Percentiles rank a stretch among this genome's conserved stretches.
Conservation (phyloP, 2,797 vertebrate genomes). For the Pangasius larnaudii region DNA sequence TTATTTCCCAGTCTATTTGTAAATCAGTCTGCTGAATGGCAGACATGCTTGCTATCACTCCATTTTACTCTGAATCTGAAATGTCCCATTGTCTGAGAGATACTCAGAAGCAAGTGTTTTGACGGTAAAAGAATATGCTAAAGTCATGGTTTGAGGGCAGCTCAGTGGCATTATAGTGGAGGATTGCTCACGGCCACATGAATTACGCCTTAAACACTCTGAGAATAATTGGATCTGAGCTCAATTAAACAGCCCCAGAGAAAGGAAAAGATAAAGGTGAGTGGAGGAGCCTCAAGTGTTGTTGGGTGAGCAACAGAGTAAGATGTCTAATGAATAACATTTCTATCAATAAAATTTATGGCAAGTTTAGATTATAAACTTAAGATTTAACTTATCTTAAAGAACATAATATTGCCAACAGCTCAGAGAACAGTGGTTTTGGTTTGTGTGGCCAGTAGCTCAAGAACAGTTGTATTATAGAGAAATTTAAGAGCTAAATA, state of each 20-base stretch:
- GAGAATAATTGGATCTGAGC: constrained; percentile 58
- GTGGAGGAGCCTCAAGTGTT: constrained; percentile 38
- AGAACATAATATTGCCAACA: background rate
- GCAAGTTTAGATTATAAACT: background rate
- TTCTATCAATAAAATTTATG: constrained; percentile 1
- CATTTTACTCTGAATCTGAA: background rate
- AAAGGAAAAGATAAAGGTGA: constrained; percentile 42
- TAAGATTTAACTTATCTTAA: background rate
- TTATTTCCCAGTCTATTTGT: background rate
- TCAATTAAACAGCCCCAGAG: constrained; percentile 56
- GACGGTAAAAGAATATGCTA: background rate
- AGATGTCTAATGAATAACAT: constrained; percentile 31
- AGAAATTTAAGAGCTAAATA: background rate
- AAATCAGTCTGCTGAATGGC: background rate
- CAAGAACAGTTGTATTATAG: background rate
- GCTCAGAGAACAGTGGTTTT: background rate
- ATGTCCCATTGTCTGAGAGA: background rate
- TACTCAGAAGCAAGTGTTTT: background rate
- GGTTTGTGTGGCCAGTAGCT: background rate
- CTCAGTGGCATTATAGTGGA: background rate
- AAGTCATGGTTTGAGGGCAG: constrained; percentile 15
- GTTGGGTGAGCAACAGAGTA: constrained; percentile 23
- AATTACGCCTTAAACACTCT: constrained; percentile 60
- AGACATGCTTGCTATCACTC: background rate
- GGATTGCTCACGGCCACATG: constrained; percentile 43